Evolutionary conservation across 2,797 vertebrate species (phyloP).

Genomic region (Rhincodon typus): DNA sequence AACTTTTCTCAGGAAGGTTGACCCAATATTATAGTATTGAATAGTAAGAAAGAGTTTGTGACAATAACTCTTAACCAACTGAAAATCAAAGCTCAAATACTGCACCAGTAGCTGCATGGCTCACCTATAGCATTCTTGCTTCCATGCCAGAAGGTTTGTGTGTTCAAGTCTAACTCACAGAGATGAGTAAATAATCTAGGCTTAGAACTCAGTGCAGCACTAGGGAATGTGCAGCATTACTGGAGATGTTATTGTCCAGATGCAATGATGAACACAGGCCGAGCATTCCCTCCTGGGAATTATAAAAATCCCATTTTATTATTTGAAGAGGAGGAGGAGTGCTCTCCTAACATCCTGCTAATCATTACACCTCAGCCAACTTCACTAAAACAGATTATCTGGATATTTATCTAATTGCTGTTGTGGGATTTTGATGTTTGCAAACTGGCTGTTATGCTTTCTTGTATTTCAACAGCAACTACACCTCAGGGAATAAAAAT

Average conservation of each 20-base stretch:
- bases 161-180: not conserved
- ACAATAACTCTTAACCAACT: not conserved
- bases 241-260: not conserved
- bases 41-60: not conserved
- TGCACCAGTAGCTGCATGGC: not conserved
- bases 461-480: not conserved
- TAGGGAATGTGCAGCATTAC: not conserved
- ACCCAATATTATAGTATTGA: not conserved
- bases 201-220: not conserved
- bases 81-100: not conserved
- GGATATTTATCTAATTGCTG: not conserved
- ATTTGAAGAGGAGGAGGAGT: not conserved
- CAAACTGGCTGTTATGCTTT: not conserved
- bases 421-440: not conserved
- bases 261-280: not conserved
- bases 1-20: not conserved
- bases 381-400: not conserved
- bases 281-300: not conserved
- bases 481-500: not conserved
- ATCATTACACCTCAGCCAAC: not conserved
- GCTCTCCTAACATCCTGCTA: not conserved
- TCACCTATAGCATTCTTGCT: not conserved
- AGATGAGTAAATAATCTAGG: not conserved
- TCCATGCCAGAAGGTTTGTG: not conserved
- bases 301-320: not conserved